phyloP scores from a whole-genome alignment of 1,140 invertebrate species.

The Trichonephila clavata region DNA sequence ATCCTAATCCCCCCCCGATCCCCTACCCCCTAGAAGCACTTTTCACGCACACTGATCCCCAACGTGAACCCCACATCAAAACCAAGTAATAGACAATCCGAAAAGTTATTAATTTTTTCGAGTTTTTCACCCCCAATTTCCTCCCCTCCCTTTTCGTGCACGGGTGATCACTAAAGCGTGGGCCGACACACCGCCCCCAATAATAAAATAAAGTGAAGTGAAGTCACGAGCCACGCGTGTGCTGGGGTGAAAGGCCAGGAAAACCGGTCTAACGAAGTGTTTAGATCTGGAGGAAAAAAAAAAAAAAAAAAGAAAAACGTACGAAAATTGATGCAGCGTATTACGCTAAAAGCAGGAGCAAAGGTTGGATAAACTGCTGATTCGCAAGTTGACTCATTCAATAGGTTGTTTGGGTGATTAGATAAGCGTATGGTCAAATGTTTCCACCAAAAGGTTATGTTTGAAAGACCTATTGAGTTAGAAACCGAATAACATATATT shows the following conservation, averaged over 20 bases:
- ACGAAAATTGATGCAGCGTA: background rate
- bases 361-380: background rate
- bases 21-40: background rate
- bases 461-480: too few relatives aligned
- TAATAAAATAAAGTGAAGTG: conserved; percentile 47
- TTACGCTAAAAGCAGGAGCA: background rate
- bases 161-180: conserved; percentile 49
- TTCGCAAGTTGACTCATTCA: conserved; percentile 6
- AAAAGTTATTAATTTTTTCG: background rate
- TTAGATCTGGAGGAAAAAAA: background rate
- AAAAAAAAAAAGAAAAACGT: background rate
- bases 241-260: conserved; percentile 10
- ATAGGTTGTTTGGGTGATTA: background rate
- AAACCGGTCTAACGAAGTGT: conserved; percentile 47
- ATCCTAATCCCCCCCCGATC: background rate
- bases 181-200: conserved; percentile 4
- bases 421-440: background rate
- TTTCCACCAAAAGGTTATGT: background rate
- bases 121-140: background rate
- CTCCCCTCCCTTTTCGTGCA: background rate
- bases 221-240: conserved; percentile 47
- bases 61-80: background rate
- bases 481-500: too few relatives aligned
- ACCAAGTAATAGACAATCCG: background rate
- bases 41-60: background rate